These are phyloP conservation scores for Adelognathus sp. DNA, from an alignment of 2,888 invertebrate genomes.

Conservation along the genomic window DNA sequence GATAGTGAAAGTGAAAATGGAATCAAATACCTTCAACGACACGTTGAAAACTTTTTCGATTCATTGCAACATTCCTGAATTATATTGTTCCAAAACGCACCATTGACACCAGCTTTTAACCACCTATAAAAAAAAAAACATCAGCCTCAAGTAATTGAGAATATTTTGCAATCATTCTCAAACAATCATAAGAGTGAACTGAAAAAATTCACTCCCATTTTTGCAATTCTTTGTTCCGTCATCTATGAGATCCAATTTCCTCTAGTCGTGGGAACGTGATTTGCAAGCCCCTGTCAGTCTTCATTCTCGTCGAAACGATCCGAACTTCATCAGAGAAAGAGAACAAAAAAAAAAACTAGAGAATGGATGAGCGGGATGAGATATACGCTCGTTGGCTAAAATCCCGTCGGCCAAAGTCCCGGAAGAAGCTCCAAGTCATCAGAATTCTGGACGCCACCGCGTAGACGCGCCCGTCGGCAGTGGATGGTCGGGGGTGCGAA, in stretches of 20 bases:
- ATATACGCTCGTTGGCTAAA: constrained; percentile 16
- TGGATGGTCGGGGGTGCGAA: constrained; percentile 23
- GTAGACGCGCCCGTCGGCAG: constrained; percentile 25
- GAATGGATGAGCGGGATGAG: constrained; percentile 25
- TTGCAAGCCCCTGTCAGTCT: constrained; percentile 12
- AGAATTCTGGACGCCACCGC: constrained; percentile 37
- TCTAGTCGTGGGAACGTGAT: constrained; percentile 7
- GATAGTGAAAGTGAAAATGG: neutral
- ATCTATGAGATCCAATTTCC: neutral
- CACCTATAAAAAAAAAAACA: too few species aligned
- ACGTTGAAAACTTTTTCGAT: neutral
- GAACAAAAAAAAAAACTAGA: neutral
- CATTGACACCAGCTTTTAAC: too few species aligned
- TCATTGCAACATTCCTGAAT: too few species aligned
- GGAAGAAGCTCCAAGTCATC: constrained; percentile 31
- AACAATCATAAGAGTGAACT: too few species aligned
- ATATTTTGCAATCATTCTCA: too few species aligned
- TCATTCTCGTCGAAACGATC: constrained; percentile 10
- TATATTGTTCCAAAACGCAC: too few species aligned
- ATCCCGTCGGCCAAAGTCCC: constrained; percentile 1
- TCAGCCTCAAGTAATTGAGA: too few species aligned
- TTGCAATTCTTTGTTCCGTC: neutral
- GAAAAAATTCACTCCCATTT: neutral
- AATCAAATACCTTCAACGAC: neutral
- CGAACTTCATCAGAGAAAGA: constrained; percentile 2